These are phyloP conservation scores for Bugula neritina DNA, from an alignment of 2,888 invertebrate species.

Conservation along the genomic window DNA sequence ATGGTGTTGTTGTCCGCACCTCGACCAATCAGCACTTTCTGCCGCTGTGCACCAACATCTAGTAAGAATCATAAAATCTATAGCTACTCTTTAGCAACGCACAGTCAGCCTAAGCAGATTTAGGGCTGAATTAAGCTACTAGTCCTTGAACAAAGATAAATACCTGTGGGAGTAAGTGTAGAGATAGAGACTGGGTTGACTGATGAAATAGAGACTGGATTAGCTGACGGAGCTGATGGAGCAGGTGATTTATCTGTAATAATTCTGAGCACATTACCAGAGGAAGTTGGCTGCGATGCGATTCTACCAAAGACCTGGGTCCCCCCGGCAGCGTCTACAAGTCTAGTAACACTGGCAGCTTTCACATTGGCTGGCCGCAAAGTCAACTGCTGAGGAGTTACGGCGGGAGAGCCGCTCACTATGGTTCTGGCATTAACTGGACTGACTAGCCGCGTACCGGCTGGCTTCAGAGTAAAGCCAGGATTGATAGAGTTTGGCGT, in stretches of 20 bases:
- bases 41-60: not conserved
- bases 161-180: too few relatives aligned
- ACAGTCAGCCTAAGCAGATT: too few relatives aligned
- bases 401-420: not conserved
- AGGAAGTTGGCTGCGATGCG: not conserved
- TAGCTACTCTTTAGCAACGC: too few relatives aligned
- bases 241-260: not conserved
- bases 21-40: slow-evolving; percentile 3
- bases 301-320: not conserved
- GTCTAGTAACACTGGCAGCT: not conserved
- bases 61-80: too few relatives aligned
- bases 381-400: too few relatives aligned
- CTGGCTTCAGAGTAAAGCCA: too few relatives aligned
- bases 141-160: too few relatives aligned
- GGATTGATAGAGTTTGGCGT: not conserved
- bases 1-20: not conserved
- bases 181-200: too few relatives aligned
- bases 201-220: too few relatives aligned
- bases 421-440: not conserved
- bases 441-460: not conserved
- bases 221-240: too few relatives aligned
- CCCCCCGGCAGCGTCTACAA: not conserved
- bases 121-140: too few relatives aligned
- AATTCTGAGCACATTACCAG: not conserved
- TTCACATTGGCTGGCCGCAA: not conserved